Evolutionary conservation across 2,797 vertebrate genomes (phyloP).

Genomic region (Rachycentron canadum): DNA sequence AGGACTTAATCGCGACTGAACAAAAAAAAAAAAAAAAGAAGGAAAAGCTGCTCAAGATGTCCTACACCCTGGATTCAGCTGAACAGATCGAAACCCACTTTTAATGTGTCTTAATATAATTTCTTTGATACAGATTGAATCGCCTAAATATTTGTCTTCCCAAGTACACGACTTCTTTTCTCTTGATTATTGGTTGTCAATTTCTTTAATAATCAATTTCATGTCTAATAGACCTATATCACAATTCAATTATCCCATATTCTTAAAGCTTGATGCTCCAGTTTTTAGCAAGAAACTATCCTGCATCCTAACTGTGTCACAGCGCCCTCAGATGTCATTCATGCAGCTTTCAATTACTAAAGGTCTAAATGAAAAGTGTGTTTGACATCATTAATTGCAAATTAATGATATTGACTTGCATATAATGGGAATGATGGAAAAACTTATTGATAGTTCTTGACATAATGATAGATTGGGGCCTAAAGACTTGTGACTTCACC

Average conservation of each 20-base stretch:
- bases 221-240: neutral
- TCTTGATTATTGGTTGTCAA: neutral
- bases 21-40: neutral
- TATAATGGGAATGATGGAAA: conserved; percentile 20
- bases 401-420: conserved; percentile 26
- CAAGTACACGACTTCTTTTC: neutral
- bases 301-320: conserved; percentile 5
- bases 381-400: conserved; percentile 30
- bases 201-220: neutral
- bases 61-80: neutral
- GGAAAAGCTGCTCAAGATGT: too few relatives aligned
- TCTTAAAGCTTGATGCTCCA: conserved; percentile 13
- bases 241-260: neutral
- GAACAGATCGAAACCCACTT: neutral
- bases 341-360: conserved; percentile 16
- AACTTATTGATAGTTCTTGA: neutral
- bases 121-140: neutral
- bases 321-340: conserved; percentile 24
- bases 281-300: conserved; percentile 3
- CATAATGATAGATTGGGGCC: neutral
- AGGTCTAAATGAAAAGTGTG: conserved; percentile 7
- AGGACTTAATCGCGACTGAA: neutral
- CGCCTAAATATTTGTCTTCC: too few relatives aligned
- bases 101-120: neutral
- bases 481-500: neutral